Percentiles rank a stretch among this genome's conserved stretches.
These are phyloP conservation scores for Falco peregrinus DNA, from an alignment of 2,797 vertebrate species.

Conservation along the genomic window DNA sequence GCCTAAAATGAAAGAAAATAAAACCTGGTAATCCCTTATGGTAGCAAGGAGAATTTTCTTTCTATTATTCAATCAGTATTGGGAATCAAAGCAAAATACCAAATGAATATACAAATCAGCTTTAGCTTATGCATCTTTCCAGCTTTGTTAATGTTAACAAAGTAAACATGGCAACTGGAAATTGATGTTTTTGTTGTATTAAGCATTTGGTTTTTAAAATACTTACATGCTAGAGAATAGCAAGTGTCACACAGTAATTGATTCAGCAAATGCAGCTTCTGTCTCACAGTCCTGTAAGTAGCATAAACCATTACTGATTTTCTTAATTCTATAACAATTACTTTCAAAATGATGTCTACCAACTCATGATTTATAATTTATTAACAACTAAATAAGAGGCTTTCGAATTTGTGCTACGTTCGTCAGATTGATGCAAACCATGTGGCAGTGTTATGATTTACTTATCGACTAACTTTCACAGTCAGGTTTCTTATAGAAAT, in stretches of 20 bases:
- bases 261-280: neutral
- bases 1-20: neutral
- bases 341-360: neutral
- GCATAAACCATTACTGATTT: neutral
- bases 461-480: neutral
- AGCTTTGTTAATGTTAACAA: neutral
- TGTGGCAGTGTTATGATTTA: neutral
- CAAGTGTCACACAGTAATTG: neutral
- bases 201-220: neutral
- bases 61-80: neutral
- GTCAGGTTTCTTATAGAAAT: neutral
- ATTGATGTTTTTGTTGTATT: neutral
- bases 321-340: neutral
- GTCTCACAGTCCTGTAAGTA: neutral
- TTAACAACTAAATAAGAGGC: neutral
- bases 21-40: neutral
- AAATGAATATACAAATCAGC: neutral
- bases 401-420: neutral
- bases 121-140: neutral
- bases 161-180: neutral
- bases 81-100: neutral
- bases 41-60: neutral
- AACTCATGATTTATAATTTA: constrained; percentile 8
- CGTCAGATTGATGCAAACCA: neutral
- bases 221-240: neutral